Base-by-base conservation (phyloP, 2,888 invertebrate species). In the Tanytarsus gracilentus region DNA sequence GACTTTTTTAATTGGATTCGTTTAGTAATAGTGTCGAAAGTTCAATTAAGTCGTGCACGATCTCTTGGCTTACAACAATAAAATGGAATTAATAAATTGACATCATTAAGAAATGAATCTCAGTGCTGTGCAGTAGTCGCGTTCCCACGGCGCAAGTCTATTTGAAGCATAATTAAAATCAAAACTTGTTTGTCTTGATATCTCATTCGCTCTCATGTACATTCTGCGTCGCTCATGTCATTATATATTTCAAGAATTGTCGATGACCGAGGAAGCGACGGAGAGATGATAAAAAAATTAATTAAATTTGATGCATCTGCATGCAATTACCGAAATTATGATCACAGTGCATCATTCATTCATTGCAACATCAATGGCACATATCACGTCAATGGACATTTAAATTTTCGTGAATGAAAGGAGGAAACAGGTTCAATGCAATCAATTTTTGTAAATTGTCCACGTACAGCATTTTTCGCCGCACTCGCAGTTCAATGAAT, bases 151-250 rank as follows among this genome's bases (percentile, higher is more conserved):
- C 44, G 21, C 11, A 23, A 23, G 44, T 44, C 11, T n/a, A 33
- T 11, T 33, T 33, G 33, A 33, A 25, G 23, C 30, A 33, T 53
- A 53, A 53, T 33, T 29, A 56, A 36, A 40, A 44, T 18, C 16
- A 27, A 58, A 58, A 58, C 58, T 58, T 58, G 58, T 58, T 58
- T 58, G 58, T 58, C 58, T 48, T 58, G 58, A 58, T 58, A 48
- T 48, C 44, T 56, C 40, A 14, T 36, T 40, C 40, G 40, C 40
- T 40, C 16, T 40, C 16, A 40, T 40, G 40, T 18, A 21, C n/a
- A n/a, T n/a, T n/a, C n/a, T n/a, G n/a, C n/a, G 9, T 40, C 44
- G 18, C 23, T 44, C 23, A 44, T 44, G 44, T 44, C 44, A 44
- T 44, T 44, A n/a, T 44, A 44, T 44, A 23, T 23, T 44, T 9